Percentiles rank a stretch among this genome's conserved stretches.
Conservation (phyloP, 2,888 invertebrate species). For the Pherbina coryleti region DNA sequence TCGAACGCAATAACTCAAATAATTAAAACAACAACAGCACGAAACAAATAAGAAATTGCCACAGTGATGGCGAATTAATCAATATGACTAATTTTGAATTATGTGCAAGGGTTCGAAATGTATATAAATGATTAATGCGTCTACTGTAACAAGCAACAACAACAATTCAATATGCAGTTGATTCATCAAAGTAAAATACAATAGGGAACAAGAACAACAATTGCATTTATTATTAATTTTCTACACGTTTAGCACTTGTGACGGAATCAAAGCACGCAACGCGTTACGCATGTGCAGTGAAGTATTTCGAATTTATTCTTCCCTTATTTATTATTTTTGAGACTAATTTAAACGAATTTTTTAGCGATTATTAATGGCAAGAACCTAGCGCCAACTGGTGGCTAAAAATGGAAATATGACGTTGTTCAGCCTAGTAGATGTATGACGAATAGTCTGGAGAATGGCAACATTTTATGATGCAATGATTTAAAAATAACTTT, state of each 20-base stretch:
- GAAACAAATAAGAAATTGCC: not conserved
- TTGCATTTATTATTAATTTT: slow-evolving; percentile 33
- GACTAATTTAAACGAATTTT: slow-evolving; percentile 34
- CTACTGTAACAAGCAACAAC: slow-evolving; percentile 28
- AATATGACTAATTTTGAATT: not conserved
- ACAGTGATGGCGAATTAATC: slow-evolving; percentile 12
- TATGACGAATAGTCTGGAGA: not conserved
- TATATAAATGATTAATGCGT: slow-evolving; percentile 53
- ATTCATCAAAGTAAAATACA: not conserved
- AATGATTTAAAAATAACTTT: not conserved
- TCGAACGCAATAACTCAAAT: not conserved
- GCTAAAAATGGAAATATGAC: slow-evolving; percentile 23
- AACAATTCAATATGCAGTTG: not conserved
- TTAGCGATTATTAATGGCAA: slow-evolving; percentile 20
- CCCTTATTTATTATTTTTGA: not conserved
- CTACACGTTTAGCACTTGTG: slow-evolving; percentile 38
- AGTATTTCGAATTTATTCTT: not conserved
- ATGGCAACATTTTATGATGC: not conserved
- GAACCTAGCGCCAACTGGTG: not conserved
- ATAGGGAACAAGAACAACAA: not conserved
- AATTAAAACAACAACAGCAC: not conserved
- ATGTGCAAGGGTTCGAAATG: too few relatives aligned
- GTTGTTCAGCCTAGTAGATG: not conserved
- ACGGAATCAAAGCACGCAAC: slow-evolving; percentile 43
- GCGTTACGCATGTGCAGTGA: slow-evolving; percentile 38